Conservation (phyloP, 2,113 vertebrate genomes). For the Triplophysa dalaica region DNA sequence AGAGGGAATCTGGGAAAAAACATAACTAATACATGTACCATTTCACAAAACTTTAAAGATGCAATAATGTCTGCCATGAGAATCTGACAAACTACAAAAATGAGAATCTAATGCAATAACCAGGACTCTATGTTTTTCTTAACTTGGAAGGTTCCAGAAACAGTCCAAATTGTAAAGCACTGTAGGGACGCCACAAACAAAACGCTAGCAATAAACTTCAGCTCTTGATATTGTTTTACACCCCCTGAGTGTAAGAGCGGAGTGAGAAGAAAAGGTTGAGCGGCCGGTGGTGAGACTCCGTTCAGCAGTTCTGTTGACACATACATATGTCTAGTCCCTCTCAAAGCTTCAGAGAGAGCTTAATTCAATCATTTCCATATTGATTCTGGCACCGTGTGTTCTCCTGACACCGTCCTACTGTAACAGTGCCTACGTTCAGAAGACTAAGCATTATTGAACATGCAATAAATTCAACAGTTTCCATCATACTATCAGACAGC, state of each 20-base stretch:
- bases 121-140: not conserved
- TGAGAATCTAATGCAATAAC: not conserved
- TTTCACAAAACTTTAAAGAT: not conserved
- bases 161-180: not conserved
- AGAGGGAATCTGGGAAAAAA: too few relatives aligned
- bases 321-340: constrained; percentile 33
- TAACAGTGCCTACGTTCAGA: constrained; percentile 18
- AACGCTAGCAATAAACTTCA: constrained; percentile 20
- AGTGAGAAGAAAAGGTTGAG: not conserved
- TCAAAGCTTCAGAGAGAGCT: constrained; percentile 28
- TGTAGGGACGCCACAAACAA: not conserved
- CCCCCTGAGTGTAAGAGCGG: not conserved
- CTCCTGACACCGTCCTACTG: not conserved
- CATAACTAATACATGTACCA: not conserved
- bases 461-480: constrained; percentile 41
- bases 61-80: too few relatives aligned
- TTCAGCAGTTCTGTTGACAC: constrained; percentile 30
- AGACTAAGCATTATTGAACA: constrained; percentile 43
- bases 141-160: not conserved
- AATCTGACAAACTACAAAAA: not conserved
- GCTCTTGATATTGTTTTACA: constrained; percentile 24
- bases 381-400: constrained; percentile 42
- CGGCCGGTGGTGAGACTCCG: not conserved
- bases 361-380: constrained; percentile 52
- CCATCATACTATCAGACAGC: constrained; percentile 42